These are phyloP conservation scores for Helicoverpa assulta DNA, from an alignment of 2,888 invertebrate genomes.

Conservation along the genomic window DNA sequence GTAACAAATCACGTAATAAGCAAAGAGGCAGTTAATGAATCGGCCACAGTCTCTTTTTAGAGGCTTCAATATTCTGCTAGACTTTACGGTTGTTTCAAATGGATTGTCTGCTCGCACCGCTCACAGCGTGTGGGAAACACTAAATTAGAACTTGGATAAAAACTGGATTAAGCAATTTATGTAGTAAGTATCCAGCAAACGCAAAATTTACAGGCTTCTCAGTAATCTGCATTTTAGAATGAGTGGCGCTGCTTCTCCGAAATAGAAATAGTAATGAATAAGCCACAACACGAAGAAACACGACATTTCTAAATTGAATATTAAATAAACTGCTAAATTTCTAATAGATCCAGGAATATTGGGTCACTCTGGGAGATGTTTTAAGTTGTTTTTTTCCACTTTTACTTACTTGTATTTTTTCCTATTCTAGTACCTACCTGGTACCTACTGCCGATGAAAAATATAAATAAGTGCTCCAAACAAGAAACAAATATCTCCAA, in stretches of 20 bases:
- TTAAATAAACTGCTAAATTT: too few relatives aligned
- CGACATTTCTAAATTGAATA: too few relatives aligned
- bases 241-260: not conserved
- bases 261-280: conserved; percentile 6
- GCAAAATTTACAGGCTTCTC: conserved; percentile 20
- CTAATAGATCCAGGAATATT: too few relatives aligned
- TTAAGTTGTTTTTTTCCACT: too few relatives aligned
- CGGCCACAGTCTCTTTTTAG: conserved; percentile 45
- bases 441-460: too few relatives aligned
- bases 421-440: too few relatives aligned
- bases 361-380: too few relatives aligned
- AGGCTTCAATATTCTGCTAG: conserved; percentile 30
- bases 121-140: conserved; percentile 51
- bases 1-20: conserved; percentile 60
- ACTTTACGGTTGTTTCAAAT: conserved; percentile 49
- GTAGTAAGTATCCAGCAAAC: conserved; percentile 24
- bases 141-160: conserved; percentile 50
- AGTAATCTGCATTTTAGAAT: conserved; percentile 21
- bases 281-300: not conserved
- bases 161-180: conserved; percentile 48
- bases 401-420: too few relatives aligned
- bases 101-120: conserved; percentile 44
- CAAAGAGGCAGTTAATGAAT: conserved; percentile 55
- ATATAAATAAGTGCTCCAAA: too few relatives aligned
- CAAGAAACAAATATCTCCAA: not conserved